Conservation (phyloP, 2,888 invertebrate species). For the Catocala sponsa region DNA sequence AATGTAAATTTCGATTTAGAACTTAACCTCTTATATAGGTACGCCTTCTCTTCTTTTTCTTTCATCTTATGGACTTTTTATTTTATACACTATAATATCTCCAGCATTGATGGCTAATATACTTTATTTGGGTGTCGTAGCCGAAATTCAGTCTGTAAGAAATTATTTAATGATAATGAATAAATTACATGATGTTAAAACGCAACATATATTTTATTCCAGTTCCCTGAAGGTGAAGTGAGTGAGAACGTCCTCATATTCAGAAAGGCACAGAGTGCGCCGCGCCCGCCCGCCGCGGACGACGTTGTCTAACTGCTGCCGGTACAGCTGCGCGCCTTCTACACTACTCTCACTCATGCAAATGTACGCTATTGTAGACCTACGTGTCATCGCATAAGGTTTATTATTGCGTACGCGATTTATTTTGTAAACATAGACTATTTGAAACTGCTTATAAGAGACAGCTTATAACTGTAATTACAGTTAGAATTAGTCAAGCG, state of each 20-base stretch:
- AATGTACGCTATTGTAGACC: not conserved
- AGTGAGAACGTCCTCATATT: slow-evolving; percentile 76
- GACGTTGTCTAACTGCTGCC: slow-evolving; percentile 58
- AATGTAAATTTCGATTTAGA: too few relatives aligned
- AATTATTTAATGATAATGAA: too few relatives aligned
- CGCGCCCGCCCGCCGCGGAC: slow-evolving; percentile 54
- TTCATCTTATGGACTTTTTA: too few relatives aligned
- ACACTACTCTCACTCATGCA: not conserved
- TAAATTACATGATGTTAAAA: too few relatives aligned
- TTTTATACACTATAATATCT: too few relatives aligned
- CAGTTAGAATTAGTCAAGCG: too few relatives aligned
- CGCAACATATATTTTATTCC: slow-evolving; percentile 22
- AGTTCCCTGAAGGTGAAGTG: slow-evolving; percentile 82
- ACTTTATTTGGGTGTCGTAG: too few relatives aligned
- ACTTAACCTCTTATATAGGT: too few relatives aligned
- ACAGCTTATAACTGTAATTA: not conserved
- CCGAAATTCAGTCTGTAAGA: too few relatives aligned
- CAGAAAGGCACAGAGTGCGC: slow-evolving; percentile 58
- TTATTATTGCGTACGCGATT: not conserved
- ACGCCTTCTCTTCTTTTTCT: too few relatives aligned
- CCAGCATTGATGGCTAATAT: too few relatives aligned
- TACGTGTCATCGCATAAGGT: not conserved
- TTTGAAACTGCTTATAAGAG: not conserved
- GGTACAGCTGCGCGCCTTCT: not conserved
- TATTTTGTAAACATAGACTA: slow-evolving; percentile 2